These are phyloP conservation scores for Meta bourneti DNA, from an alignment of 2,888 invertebrate species.

Conservation along the genomic window DNA sequence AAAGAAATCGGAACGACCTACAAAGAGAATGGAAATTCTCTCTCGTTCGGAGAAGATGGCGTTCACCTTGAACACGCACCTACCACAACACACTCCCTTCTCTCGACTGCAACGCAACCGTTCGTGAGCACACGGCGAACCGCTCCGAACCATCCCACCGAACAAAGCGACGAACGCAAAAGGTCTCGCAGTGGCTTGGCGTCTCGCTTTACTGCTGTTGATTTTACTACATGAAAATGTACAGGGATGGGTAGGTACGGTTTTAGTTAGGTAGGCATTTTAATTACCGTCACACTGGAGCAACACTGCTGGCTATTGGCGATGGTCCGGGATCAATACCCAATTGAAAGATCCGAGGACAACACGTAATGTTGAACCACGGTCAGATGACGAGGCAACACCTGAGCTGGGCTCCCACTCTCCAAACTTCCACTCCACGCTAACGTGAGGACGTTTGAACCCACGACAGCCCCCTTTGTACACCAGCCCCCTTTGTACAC, in stretches of 20 bases:
- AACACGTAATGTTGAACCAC: too few species aligned
- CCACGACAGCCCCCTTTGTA: too few species aligned
- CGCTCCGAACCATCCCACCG: background rate
- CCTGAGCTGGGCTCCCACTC: too few species aligned
- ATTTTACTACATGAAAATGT: background rate
- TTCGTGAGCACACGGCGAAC: background rate
- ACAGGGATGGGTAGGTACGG: background rate
- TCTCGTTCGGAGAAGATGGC: slow-evolving; percentile 39
- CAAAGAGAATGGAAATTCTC: slow-evolving; percentile 24
- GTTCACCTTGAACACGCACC: slow-evolving; percentile 44
- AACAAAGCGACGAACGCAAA: background rate
- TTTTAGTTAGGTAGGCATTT: too few species aligned
- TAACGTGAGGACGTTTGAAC: too few species aligned
- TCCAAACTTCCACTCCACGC: too few species aligned
- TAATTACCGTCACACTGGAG: too few species aligned
- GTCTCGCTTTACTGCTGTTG: background rate
- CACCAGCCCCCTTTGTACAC: too few species aligned
- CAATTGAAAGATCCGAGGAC: too few species aligned
- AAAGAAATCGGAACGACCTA: slow-evolving; percentile 24
- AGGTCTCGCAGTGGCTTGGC: background rate
- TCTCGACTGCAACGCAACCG: background rate
- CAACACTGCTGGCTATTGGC: too few species aligned
- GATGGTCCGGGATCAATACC: too few species aligned
- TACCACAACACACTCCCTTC: background rate
- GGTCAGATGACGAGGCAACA: too few species aligned